These are phyloP conservation scores for Pocota personata DNA, from an alignment of 2,888 invertebrate genomes.

Conservation along the genomic window DNA sequence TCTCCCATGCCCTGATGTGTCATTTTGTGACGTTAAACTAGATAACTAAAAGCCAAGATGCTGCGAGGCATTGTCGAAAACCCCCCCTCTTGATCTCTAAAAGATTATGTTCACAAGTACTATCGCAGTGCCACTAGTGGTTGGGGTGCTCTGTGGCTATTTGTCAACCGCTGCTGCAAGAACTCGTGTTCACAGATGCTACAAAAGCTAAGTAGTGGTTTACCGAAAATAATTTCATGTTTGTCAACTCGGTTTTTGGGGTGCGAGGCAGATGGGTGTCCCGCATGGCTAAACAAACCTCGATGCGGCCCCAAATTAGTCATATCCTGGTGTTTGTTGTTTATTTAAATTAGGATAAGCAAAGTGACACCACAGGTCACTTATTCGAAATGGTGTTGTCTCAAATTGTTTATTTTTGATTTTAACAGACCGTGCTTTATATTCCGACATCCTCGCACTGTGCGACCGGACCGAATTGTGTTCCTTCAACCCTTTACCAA, in stretches of 20 bases:
- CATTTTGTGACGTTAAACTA: conserved; percentile 34
- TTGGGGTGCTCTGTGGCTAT: conserved; percentile 58
- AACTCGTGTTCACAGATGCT: conserved; percentile 69
- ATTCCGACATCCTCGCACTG: conserved; percentile 87
- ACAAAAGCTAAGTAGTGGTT: conserved; percentile 66
- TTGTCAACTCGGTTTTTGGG: conserved; percentile 54
- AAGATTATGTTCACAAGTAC: conserved; percentile 67
- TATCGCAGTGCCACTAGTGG: conserved; percentile 38
- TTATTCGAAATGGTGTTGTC: conserved; percentile 22
- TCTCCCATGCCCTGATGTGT: conserved; percentile 17
- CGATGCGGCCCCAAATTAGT: conserved; percentile 64
- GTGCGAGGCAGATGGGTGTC: conserved; percentile 36
- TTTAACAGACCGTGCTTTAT: conserved; percentile 85
- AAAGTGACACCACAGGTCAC: conserved; percentile 66
- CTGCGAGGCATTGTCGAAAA: conserved; percentile 45
- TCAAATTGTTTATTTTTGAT: conserved; percentile 40
- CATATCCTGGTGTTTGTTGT: conserved; percentile 53
- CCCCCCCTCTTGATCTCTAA: conserved; percentile 43
- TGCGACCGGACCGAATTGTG: conserved; percentile 85
- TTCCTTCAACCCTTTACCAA: conserved; percentile 86
- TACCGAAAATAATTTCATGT: conserved; percentile 73
- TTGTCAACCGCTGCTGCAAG: conserved; percentile 62
- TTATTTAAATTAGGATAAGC: conserved; percentile 67
- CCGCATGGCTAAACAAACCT: conserved; percentile 68
- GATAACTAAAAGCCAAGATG: conserved; percentile 56